Conservation (phyloP, 2,797 vertebrate species). For the Tenualosa ilisha region DNA sequence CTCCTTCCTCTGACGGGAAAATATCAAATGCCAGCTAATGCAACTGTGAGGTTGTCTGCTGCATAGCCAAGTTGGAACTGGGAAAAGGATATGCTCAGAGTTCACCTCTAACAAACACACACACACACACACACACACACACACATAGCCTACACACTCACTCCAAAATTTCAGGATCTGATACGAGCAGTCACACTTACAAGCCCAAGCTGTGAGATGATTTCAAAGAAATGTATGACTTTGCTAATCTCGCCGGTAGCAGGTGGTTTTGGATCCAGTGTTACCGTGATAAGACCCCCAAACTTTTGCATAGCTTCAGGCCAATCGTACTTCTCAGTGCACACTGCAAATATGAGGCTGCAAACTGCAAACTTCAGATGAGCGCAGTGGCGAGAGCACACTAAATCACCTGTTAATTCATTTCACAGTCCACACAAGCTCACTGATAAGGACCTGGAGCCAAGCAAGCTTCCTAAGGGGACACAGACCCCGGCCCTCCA, state of each 20-base stretch:
- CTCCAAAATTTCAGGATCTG: not conserved
- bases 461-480: not conserved
- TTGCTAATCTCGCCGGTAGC: not conserved
- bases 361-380: not conserved
- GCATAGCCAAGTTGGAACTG: not conserved
- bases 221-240: not conserved
- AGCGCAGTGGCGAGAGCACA: not conserved
- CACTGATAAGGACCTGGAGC: not conserved
- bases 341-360: not conserved
- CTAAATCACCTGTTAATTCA: not conserved
- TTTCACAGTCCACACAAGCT: not conserved
- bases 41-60: not conserved
- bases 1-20: conserved; percentile 44
- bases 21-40: conserved; percentile 16
- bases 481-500: not conserved
- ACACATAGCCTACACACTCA: not conserved
- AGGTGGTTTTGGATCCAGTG: not conserved
- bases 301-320: not conserved
- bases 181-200: not conserved
- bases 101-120: not conserved
- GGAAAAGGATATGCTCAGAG: not conserved
- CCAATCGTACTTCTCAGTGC: not conserved
- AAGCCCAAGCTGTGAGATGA: not conserved
- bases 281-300: not conserved
- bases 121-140: not conserved